Evolutionary conservation across 2,113 vertebrate species (phyloP).

Genomic region (Paraplagusia blochii): DNA sequence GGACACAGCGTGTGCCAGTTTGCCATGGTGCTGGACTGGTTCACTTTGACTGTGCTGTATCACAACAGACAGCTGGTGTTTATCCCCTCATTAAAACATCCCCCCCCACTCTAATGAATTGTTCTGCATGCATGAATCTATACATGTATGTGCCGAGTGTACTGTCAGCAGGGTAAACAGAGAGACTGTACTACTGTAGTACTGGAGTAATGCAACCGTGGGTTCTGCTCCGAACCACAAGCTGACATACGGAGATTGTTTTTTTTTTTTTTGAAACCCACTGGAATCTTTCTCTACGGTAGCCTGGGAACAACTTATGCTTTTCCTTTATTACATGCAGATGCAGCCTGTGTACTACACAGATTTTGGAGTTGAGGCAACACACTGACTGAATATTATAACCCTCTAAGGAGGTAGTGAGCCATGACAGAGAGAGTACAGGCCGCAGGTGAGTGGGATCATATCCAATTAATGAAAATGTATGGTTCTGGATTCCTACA

Average conservation of each 20-base stretch:
- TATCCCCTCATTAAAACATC: constrained; percentile 49
- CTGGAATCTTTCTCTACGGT: constrained; percentile 22
- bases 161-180: constrained; percentile 2
- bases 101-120: constrained; percentile 12
- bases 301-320: constrained; percentile 11
- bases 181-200: no score
- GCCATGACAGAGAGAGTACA: constrained; percentile 12
- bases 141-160: constrained; percentile 14
- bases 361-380: constrained; percentile 39
- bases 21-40: constrained; percentile 21
- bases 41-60: constrained; percentile 13
- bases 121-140: constrained; percentile 10
- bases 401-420: constrained; percentile 14
- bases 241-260: constrained; percentile 37
- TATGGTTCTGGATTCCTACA: no score
- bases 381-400: constrained; percentile 23
- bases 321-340: constrained; percentile 26
- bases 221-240: constrained; percentile 37
- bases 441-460: no score
- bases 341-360: constrained; percentile 30
- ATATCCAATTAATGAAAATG: no score
- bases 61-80: constrained; percentile 41
- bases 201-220: constrained; percentile 16
- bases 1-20: constrained; percentile 20
- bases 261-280: constrained; percentile 22